Evolutionary conservation across 2,888 invertebrate species (phyloP).

Genomic region (Byasa hedistus): DNA sequence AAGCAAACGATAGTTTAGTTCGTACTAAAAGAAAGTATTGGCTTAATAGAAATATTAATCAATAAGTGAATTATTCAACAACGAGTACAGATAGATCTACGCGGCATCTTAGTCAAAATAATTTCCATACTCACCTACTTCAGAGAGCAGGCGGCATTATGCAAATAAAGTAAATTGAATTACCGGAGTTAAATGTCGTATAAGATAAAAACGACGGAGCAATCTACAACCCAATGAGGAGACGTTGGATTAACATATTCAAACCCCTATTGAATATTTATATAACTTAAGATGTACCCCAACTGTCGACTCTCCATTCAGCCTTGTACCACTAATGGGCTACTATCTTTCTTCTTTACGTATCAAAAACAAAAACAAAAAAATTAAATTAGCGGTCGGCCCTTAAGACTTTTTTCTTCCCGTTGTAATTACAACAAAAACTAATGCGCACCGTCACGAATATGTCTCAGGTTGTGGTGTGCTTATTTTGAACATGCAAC

Average conservation of each 20-base stretch:
- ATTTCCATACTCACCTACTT: constrained; percentile 78
- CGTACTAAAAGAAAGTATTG: no score
- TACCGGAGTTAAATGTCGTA: constrained; percentile 80
- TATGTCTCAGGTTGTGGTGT: constrained; percentile 8
- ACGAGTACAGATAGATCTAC: constrained; percentile 36
- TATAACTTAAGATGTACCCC: constrained; percentile 55
- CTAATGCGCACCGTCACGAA: constrained; percentile 27
- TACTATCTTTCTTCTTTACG: constrained; percentile 61
- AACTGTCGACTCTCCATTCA: constrained; percentile 61
- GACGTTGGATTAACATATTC: constrained; percentile 76
- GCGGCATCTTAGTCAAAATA: constrained; percentile 39
- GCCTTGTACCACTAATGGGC: constrained; percentile 71
- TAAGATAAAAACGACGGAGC: constrained; percentile 79
- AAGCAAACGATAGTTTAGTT: no score
- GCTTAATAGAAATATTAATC: neutral
- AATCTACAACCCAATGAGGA: constrained; percentile 79
- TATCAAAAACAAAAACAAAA: constrained; percentile 59
- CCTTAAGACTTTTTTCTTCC: constrained; percentile 37
- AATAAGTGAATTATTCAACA: constrained; percentile 30
- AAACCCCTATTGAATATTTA: constrained; percentile 79
- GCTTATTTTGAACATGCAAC: constrained; percentile 1
- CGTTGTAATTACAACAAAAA: constrained; percentile 28
- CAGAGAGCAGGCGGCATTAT: constrained; percentile 71
- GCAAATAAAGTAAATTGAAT: constrained; percentile 80
- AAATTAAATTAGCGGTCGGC: constrained; percentile 51